Percentiles rank a stretch among this genome's conserved stretches.
Evolutionary conservation across 2,113 vertebrate genomes (phyloP).

Genomic region (Thymallus thymallus): DNA sequence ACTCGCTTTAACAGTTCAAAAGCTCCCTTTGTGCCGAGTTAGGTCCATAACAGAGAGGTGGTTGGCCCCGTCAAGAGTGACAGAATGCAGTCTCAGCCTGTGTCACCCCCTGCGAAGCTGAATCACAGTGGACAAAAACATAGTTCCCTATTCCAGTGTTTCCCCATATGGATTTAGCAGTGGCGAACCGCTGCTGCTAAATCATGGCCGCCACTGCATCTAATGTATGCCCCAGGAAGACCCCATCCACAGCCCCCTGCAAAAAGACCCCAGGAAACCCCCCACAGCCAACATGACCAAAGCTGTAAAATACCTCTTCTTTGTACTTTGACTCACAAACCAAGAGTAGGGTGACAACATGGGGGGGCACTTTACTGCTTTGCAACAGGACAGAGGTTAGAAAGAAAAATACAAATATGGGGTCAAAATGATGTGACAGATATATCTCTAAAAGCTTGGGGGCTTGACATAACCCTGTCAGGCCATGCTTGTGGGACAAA

Average conservation of each 20-base stretch:
- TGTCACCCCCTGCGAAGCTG: neutral
- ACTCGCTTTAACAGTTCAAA: neutral
- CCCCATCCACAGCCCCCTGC: too few species aligned
- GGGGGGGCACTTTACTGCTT: neutral
- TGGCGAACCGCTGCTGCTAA: too few species aligned
- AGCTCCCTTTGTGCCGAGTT: neutral
- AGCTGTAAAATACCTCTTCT: neutral
- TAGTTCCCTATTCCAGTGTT: neutral
- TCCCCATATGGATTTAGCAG: too few species aligned
- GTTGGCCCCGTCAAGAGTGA: neutral
- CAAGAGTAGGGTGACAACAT: neutral
- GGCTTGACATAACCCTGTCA: slow-evolving; percentile 1
- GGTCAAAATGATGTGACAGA: too few species aligned
- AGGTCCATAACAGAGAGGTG: neutral
- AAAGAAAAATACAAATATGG: too few species aligned
- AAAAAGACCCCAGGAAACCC: too few species aligned
- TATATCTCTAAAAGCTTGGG: too few species aligned
- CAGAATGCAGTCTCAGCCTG: neutral
- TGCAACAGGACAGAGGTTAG: neutral
- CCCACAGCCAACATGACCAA: neutral
- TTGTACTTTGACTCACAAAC: neutral
- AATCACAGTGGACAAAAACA: neutral
- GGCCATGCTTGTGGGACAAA: slow-evolving; percentile 13
- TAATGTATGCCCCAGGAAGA: too few species aligned
- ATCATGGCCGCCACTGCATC: too few species aligned